Percentiles rank a stretch among this genome's conserved stretches.
phyloP scores from a whole-genome alignment of 2,113 vertebrate species.

The Pycnonotus jocosus region DNA sequence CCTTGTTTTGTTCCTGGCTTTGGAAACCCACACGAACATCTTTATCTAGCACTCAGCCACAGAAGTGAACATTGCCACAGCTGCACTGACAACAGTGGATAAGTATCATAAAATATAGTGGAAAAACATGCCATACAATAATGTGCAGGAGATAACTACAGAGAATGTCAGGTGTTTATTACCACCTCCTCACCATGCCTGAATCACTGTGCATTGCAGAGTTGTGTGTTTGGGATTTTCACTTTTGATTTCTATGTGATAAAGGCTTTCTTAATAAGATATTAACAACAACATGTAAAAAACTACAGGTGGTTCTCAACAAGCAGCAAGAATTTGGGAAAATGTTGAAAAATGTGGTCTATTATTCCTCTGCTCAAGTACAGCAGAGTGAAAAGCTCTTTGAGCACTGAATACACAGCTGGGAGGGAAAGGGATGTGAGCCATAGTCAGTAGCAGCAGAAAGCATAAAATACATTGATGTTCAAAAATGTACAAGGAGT shows the following conservation, averaged over 20 bases:
- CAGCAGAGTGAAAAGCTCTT: background rate
- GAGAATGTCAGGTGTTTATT: background rate
- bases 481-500: background rate
- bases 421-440: background rate
- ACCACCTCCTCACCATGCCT: background rate
- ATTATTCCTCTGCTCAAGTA: background rate
- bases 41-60: background rate
- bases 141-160: background rate
- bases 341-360: background rate
- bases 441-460: background rate
- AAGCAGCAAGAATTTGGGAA: background rate
- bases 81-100: background rate
- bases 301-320: background rate
- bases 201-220: background rate
- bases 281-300: background rate
- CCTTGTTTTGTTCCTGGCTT: background rate
- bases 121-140: background rate
- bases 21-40: background rate
- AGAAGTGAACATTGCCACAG: background rate
- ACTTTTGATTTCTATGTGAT: background rate
- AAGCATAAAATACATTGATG: background rate
- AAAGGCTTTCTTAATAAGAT: background rate
- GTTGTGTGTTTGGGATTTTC: background rate
- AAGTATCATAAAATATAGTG: background rate
- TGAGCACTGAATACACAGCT: background rate